Base-by-base conservation (phyloP, 2,888 invertebrate genomes). In the Steinernema carpocapsae region DNA sequence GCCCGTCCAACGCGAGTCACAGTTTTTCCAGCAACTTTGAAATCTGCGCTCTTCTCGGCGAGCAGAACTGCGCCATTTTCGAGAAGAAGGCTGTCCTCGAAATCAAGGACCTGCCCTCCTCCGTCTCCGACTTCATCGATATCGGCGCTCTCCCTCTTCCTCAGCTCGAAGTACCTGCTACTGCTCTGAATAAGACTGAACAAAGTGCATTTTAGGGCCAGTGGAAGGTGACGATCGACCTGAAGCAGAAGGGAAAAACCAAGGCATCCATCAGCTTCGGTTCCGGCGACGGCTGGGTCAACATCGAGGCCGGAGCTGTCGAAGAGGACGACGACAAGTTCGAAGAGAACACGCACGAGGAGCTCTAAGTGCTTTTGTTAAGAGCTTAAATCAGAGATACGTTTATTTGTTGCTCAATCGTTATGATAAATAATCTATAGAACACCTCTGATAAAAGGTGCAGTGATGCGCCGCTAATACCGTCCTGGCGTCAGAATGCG, bases 111-210 rank as follows among this genome's bases (percentile, higher is more conserved):
- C 56, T 72, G 0, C 42, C 43, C 2, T 7, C 64, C 29, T 64
- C 64, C 2, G 64, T 64, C n/a, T 64, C 64, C 26, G 79, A 80
- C 72, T 79, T 79, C 64, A 80, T 82, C 73, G 82, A 82, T 56
- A 82, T 82, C 42, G 82, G 82, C 73, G 78, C 82, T 12, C 75
- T 82, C 29, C 82, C 82, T 45, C 79, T 82, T 70, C 82, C 82
- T 64, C 82, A 82, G 59, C 78, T 82, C 43, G 82, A 77, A 29
- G 78, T 78, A 37, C 73, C 64, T 70, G 17, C 26, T n/a, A n/a
- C n/a, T n/a, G n/a, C n/a, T n/a, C n/a, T 24, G 12, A 71, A 48
- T 17, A 4, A 26, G n/a, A 14, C 43, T 4, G 2, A 71, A 45
- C 19, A 32, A 71, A 19, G 17, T 3, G 29, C 48, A 3, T 56